Conservation (phyloP, 2,888 invertebrate species). For the Oasisia sp. region DNA sequence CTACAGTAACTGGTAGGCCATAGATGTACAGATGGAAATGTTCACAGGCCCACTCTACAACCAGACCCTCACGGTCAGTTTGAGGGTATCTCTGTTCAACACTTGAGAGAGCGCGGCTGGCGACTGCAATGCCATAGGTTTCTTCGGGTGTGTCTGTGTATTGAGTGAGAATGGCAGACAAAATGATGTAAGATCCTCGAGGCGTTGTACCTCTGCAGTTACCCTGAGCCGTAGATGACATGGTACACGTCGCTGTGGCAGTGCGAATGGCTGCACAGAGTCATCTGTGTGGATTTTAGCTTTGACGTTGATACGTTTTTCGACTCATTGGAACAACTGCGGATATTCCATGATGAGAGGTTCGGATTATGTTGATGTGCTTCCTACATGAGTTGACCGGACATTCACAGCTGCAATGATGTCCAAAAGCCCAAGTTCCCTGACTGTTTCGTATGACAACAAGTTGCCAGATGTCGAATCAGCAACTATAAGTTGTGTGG, state of each 20-base stretch:
- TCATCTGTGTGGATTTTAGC: slow-evolving; percentile 40
- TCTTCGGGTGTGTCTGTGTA: background rate
- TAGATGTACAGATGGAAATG: slow-evolving; percentile 50
- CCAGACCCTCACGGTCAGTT: slow-evolving; percentile 45
- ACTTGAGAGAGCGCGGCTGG: slow-evolving; percentile 43
- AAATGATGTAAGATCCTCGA: slow-evolving; percentile 36
- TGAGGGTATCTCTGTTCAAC: slow-evolving; percentile 47
- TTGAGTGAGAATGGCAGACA: slow-evolving; percentile 22
- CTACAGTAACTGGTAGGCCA: slow-evolving; percentile 46
- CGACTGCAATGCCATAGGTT: slow-evolving; percentile 34
- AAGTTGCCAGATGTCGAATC: background rate
- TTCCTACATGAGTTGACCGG: background rate
- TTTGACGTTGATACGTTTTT: slow-evolving; percentile 32
- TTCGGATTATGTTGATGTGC: background rate
- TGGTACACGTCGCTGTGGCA: slow-evolving; percentile 41
- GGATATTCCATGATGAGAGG: background rate
- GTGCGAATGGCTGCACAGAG: slow-evolving; percentile 35
- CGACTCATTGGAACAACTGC: slow-evolving; percentile 23
- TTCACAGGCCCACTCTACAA: slow-evolving; percentile 46
- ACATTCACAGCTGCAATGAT: background rate
- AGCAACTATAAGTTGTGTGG: background rate
- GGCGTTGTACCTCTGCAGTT: slow-evolving; percentile 43
- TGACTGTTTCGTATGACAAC: background rate
- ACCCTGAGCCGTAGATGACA: slow-evolving; percentile 44
- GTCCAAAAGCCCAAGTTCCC: background rate